Evolutionary conservation across 2,113 vertebrate genomes (phyloP).

Genomic region (Atlantisia rogersi): DNA sequence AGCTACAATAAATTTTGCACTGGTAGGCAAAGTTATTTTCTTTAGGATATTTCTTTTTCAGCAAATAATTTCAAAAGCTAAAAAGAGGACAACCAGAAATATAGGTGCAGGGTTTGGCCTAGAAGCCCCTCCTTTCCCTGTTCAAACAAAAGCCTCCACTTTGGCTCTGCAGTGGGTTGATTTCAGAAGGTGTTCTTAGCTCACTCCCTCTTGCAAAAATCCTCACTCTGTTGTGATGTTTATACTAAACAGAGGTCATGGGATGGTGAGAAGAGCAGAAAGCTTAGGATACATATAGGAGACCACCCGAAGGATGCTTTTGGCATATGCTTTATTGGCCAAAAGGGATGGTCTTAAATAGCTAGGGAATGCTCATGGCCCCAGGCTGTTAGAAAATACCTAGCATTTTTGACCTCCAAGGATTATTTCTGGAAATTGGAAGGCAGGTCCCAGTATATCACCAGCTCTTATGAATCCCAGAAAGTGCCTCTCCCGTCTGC

Average conservation of each 20-base stretch:
- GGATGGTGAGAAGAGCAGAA: not conserved
- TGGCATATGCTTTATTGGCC: not conserved
- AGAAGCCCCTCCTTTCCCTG: not conserved
- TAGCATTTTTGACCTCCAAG: not conserved
- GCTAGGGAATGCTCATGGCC: not conserved
- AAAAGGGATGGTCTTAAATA: not conserved
- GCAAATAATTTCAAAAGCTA: not conserved
- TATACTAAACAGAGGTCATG: not conserved
- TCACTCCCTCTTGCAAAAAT: not conserved
- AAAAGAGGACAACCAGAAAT: not conserved
- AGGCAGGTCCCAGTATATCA: not conserved
- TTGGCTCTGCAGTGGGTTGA: not conserved
- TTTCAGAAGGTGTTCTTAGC: not conserved
- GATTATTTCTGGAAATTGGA: not conserved
- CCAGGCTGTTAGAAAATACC: constrained; percentile 2
- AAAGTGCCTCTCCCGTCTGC: not conserved
- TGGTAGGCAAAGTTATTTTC: not conserved
- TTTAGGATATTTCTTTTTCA: not conserved
- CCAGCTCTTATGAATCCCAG: not conserved
- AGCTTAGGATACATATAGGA: not conserved
- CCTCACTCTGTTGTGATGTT: not conserved
- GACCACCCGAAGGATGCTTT: not conserved
- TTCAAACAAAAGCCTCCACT: not conserved
- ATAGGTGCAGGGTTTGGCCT: not conserved
- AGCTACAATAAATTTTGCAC: not conserved